Base-by-base conservation (phyloP, 2,113 vertebrate genomes). In the Arothron firmamentum region DNA sequence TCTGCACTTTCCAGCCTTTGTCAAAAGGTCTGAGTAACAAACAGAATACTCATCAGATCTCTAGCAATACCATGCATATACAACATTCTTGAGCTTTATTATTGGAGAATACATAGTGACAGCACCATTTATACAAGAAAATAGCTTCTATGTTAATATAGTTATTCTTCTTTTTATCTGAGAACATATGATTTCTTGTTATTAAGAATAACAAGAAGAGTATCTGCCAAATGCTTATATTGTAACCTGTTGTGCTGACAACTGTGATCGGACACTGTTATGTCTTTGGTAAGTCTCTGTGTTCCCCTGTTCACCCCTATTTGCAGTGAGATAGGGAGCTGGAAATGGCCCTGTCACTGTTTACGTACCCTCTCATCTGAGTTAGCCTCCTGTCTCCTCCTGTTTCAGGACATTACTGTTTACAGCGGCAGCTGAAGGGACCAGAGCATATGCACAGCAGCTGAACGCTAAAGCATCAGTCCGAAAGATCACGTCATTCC, bases 301-400 rank as follows among this genome's bases (percentile, higher is more conserved):
- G 75, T 69, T 64, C 70, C 62, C 62, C 49, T 83, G 85, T 66
- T 86, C 81, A 80, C 82, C 85, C 81, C 81, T 56, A 81, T 88
- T 88, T 87, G 84, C 72, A 2, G 65, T 64, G 72, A 79, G 72
- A 81, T 80, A 80, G 81, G 78, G 72, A 78, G 61, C 55, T 74
- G 70, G 79, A 85, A 88, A 85, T 84, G 84, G 67, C 54, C 68
- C 82, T 78, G 84, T 88, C 87, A 83, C 75, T 87, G 82, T 85
- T 87, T 83, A 83, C 81, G 51, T 56, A 55, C 72, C 72, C 71
- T 83, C 77, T 80, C 68, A 70, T 84, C 80, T 72, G 67, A 83
- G 82, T 84, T 78, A 72, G 82, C 72, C 47, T 62, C 78, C 81
- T 75, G 65, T 79, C 74, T 72, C 62, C 70, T 66, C 56, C 75